phyloP scores from a whole-genome alignment of 2,797 vertebrate genomes.

The Xenops minutus region DNA sequence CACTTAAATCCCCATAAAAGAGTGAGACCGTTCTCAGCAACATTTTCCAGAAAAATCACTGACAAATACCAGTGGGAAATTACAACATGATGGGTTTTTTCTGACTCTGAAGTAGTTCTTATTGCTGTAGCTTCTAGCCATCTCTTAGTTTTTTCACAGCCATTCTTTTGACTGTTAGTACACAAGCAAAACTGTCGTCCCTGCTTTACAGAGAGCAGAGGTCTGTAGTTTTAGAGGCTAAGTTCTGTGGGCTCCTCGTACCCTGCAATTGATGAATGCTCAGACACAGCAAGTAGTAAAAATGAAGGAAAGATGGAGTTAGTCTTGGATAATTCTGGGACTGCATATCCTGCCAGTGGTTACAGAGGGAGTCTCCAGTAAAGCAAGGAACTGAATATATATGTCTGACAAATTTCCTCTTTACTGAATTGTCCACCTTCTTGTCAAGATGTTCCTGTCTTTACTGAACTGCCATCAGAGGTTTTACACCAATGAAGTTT shows the following conservation, averaged over 20 bases:
- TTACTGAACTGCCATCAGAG: background rate
- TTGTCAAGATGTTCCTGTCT: background rate
- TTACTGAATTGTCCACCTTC: background rate
- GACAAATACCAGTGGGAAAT: background rate
- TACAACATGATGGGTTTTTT: background rate
- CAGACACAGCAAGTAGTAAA: background rate
- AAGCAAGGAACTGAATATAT: background rate
- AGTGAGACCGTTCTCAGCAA: background rate
- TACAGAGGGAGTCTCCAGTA: background rate
- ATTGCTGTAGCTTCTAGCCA: background rate
- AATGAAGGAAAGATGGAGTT: background rate
- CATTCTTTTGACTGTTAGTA: background rate
- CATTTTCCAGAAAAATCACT: background rate
- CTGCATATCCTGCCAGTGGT: background rate
- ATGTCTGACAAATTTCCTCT: background rate
- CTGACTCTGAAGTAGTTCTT: background rate
- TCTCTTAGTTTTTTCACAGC: background rate
- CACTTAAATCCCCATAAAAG: background rate
- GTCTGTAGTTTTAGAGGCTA: background rate
- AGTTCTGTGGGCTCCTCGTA: background rate
- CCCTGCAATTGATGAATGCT: background rate
- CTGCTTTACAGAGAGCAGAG: background rate
- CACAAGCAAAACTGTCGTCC: background rate
- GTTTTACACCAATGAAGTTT: background rate
- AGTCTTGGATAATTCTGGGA: background rate